Base-by-base conservation (phyloP, 2,797 vertebrate species). In the Poeciliopsis turneri region DNA sequence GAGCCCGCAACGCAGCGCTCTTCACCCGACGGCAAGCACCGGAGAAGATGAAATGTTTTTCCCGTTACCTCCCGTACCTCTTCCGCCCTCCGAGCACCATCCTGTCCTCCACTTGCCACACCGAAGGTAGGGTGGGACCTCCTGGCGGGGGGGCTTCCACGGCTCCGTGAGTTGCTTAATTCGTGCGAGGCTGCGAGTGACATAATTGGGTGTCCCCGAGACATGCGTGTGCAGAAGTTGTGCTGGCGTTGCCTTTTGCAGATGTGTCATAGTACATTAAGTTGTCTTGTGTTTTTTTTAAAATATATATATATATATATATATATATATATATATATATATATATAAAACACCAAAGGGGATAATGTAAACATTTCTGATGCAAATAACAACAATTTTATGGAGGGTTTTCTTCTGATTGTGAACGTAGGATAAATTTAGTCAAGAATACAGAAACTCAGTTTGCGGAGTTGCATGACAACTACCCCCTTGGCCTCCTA, bases 41-140 rank as follows among this genome's bases (percentile, higher is more conserved):
- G 92, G 89, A 94, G 93, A 88, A 97, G 96, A 99, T 99, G 97
- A 98, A 98, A 97, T 99, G 98, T 95, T 97, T 98, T 95, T 99
- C 96, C 91, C 97, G 98, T 87, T 98, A 97, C 89, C 97, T 98
- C 90, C 97, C 97, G 91, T 97, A 98, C 95, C 95, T 98, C 92
- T 97, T 98, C 96, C 96, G 98, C 92, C 97, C 97, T 95, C 97
- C 97, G 81, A 97, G 96, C 93, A 97, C 97, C 90, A 96, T 97
- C 93, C 97, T 98, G 82, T 97, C 97, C 82, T 97, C 96, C 96
- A 97, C 97, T 96, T 98, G 97, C 95, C 96, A 98, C 96, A 97
- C 97, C 75, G 97, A 98, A 98, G 98, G 98, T 98, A 98, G 95
- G 94, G 86, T 84, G 89, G 90, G 91, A 92, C 90, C 79, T 87